These are phyloP conservation scores for Epinotia brunnichana DNA, from an alignment of 2,888 invertebrate species.

Conservation along the genomic window DNA sequence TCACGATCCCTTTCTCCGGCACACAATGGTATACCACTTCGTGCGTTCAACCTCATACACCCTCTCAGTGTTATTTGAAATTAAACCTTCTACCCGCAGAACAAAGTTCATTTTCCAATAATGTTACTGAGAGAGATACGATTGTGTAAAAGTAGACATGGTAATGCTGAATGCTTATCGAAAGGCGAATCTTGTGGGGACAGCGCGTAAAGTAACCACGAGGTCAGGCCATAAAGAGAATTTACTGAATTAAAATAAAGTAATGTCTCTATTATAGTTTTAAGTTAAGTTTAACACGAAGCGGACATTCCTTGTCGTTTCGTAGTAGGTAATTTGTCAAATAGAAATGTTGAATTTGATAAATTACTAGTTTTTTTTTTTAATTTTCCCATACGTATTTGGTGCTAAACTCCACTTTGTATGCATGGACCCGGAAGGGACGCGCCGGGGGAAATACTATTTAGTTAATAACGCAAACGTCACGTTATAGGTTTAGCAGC, in stretches of 20 bases:
- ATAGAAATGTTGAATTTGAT: background rate
- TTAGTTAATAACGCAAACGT: too few relatives aligned
- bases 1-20: constrained; percentile 23
- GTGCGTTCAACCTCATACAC: background rate
- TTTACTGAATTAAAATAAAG: background rate
- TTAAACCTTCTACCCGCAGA: background rate
- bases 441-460: too few relatives aligned
- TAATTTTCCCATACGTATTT: too few relatives aligned
- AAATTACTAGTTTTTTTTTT: background rate
- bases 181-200: constrained; percentile 6
- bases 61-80: background rate
- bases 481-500: too few relatives aligned
- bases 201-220: background rate
- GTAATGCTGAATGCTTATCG: constrained; percentile 14
- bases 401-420: too few relatives aligned
- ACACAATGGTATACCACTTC: constrained; percentile 16
- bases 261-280: background rate
- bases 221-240: background rate
- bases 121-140: background rate
- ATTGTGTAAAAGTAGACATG: background rate
- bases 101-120: background rate
- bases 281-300: background rate
- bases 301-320: background rate
- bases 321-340: background rate
- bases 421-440: too few relatives aligned